Conservation (phyloP, 2,797 vertebrate species). For the Meda fulgida region DNA sequence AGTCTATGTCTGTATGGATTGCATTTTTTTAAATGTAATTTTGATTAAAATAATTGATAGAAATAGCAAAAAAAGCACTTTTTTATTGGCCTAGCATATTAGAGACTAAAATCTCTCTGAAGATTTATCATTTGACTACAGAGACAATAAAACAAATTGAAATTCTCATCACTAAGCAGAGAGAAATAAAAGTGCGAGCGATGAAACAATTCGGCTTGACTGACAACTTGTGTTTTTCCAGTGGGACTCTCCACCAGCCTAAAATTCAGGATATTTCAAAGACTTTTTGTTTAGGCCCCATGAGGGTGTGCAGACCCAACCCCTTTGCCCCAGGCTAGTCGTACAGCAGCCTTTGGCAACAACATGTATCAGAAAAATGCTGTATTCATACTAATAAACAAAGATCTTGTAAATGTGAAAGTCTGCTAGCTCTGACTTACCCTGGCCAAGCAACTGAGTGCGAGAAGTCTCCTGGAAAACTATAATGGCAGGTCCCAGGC, state of each 20-base stretch:
- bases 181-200: conserved; percentile 18
- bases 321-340: not conserved
- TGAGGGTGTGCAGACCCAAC: conserved; percentile 5
- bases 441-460: conserved; percentile 81
- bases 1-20: not conserved
- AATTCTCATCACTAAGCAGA: conserved; percentile 30
- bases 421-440: conserved; percentile 63
- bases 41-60: not conserved
- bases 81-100: not conserved
- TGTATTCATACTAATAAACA: conserved; percentile 14
- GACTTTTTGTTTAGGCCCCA: conserved; percentile 12
- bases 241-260: not conserved
- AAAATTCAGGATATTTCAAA: conserved; percentile 1
- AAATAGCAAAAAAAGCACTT: not conserved
- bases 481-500: conserved; percentile 79
- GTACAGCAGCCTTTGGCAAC: conserved; percentile 25
- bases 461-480: conserved; percentile 85
- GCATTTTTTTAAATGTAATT: not conserved
- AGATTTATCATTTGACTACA: not conserved
- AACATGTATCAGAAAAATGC: not conserved
- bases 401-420: not conserved
- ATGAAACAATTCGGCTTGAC: conserved; percentile 15
- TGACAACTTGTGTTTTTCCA: conserved; percentile 7
- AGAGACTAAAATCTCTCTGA: not conserved
- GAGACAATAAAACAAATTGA: not conserved